phyloP scores from a whole-genome alignment of 2,797 vertebrate species.

The Sarcoramphus papa region DNA sequence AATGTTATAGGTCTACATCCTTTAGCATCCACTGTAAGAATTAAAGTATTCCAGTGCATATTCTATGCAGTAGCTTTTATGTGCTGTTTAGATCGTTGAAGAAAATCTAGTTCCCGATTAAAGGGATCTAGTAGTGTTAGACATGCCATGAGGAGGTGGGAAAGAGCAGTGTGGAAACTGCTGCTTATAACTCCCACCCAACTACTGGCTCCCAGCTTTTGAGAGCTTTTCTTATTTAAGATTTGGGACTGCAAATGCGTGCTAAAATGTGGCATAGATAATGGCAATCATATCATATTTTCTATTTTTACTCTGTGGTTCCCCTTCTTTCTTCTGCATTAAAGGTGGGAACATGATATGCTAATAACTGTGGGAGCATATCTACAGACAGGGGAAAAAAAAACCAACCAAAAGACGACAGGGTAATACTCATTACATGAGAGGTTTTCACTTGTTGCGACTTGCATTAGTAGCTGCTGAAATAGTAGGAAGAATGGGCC shows the following conservation, averaged over 20 bases:
- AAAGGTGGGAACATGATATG: background rate
- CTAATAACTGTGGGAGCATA: background rate
- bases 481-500: background rate
- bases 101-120: background rate
- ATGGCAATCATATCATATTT: background rate
- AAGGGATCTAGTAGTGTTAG: background rate
- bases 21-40: background rate
- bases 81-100: background rate
- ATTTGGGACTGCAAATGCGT: background rate
- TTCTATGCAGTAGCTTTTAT: background rate
- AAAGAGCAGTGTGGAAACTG: background rate
- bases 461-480: background rate
- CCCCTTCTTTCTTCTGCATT: background rate
- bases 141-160: background rate
- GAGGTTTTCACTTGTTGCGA: background rate
- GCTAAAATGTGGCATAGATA: background rate
- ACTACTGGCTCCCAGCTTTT: background rate
- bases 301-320: background rate
- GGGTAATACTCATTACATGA: background rate
- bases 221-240: background rate
- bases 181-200: background rate
- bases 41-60: background rate
- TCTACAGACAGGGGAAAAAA: fast-evolving
- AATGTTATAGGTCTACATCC: background rate
- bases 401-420: background rate